Conservation (phyloP, 2,888 invertebrate species). For the Apamea anceps region DNA sequence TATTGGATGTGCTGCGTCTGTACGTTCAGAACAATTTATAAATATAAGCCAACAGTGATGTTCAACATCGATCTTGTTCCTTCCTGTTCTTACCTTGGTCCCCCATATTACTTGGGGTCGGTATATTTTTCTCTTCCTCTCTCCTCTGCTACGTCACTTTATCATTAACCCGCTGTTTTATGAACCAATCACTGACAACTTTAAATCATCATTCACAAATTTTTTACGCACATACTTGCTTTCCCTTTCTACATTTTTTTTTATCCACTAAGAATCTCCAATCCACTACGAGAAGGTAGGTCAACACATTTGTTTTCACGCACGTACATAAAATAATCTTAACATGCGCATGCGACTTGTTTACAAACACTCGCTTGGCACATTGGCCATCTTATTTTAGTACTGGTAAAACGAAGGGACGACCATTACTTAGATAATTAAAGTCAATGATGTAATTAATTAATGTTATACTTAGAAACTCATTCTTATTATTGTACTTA, state of each 20-base stretch:
- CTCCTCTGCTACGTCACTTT: neutral
- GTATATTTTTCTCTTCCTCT: too few species aligned
- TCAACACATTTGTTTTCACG: slow-evolving; percentile 41
- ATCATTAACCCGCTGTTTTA: neutral
- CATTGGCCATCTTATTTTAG: slow-evolving; percentile 53
- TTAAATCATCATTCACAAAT: neutral
- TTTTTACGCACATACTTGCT: neutral
- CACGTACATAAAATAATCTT: slow-evolving; percentile 33
- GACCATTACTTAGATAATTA: slow-evolving; percentile 39
- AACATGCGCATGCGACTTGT: slow-evolving; percentile 50
- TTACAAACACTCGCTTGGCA: slow-evolving; percentile 56
- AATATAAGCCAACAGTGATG: neutral
- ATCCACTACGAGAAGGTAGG: slow-evolving; percentile 17
- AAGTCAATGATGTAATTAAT: slow-evolving; percentile 43
- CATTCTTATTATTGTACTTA: slow-evolving; percentile 18
- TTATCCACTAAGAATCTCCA: neutral
- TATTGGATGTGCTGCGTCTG: too few species aligned
- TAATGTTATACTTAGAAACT: slow-evolving; percentile 22
- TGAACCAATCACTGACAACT: neutral
- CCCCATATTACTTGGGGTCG: neutral
- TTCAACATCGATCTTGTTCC: neutral
- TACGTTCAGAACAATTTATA: neutral
- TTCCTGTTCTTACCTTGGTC: neutral
- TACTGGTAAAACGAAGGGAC: slow-evolving; percentile 27
- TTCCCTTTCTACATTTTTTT: too few species aligned